phyloP scores from a whole-genome alignment of 2,113 vertebrate genomes.

The Lucifuga dentata region DNA sequence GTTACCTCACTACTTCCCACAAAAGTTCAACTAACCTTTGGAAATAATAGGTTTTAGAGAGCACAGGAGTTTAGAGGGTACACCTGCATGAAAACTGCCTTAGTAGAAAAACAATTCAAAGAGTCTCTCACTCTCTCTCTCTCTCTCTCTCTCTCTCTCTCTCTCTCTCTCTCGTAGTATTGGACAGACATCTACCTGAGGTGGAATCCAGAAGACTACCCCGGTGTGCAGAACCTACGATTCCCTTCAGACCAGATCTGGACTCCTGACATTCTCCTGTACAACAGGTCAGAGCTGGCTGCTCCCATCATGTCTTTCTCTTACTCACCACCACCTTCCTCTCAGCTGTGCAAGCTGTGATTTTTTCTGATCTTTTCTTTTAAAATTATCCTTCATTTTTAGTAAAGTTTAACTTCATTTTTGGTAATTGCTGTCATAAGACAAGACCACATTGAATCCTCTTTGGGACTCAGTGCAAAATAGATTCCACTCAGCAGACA shows the following conservation, averaged over 20 bases:
- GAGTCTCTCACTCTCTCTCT: too few species aligned
- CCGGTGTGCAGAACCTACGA: conserved; percentile 88
- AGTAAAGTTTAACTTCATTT: not conserved
- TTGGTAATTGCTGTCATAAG: not conserved
- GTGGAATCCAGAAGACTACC: conserved; percentile 87
- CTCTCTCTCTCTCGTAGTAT: conserved; percentile 67
- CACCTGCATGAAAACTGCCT: too few species aligned
- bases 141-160: not conserved
- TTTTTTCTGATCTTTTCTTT: not conserved
- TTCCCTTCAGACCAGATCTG: conserved; percentile 90
- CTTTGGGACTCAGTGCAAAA: too few species aligned
- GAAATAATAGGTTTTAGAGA: not conserved
- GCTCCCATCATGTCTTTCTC: not conserved
- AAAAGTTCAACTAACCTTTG: not conserved
- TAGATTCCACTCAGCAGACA: too few species aligned
- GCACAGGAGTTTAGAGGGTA: conserved; percentile 5
- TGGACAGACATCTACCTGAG: conserved; percentile 89
- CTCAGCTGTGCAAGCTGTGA: not conserved
- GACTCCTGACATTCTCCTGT: conserved; percentile 91
- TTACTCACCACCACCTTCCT: not conserved
- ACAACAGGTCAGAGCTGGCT: conserved; percentile 86
- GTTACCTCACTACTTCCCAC: too few species aligned
- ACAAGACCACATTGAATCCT: too few species aligned
- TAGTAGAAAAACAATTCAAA: too few species aligned
- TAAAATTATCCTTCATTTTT: not conserved